phyloP scores from a whole-genome alignment of 1,140 invertebrate species.

The Sarcophaga bullata region DNA sequence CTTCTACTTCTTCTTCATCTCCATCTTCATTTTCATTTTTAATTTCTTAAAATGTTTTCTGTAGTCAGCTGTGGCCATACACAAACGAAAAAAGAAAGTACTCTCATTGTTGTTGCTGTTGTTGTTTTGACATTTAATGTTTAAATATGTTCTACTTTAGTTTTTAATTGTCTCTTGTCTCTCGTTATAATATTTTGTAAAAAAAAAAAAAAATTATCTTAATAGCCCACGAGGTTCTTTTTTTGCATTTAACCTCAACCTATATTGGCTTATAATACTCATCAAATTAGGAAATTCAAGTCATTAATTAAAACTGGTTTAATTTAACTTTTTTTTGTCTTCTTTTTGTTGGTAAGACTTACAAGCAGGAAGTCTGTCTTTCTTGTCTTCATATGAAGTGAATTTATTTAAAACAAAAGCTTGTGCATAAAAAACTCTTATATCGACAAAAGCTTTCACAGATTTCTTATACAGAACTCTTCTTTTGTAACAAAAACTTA shows the following conservation, averaged over 20 bases:
- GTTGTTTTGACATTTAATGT: not conserved
- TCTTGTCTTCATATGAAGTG: too few species aligned
- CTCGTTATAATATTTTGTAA: not conserved
- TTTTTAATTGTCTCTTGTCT: constrained; percentile 6
- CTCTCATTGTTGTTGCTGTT: not conserved
- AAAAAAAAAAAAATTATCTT: too few species aligned
- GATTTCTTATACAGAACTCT: too few species aligned
- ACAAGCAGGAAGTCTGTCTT: too few species aligned
- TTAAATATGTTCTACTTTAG: not conserved
- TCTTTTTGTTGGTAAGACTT: too few species aligned
- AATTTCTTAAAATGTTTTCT: not conserved
- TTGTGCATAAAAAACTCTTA: not conserved
- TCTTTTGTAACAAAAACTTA: too few species aligned
- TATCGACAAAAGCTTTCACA: not conserved
- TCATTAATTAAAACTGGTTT: not conserved
- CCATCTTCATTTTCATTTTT: not conserved
- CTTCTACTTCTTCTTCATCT: not conserved
- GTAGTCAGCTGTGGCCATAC: not conserved
- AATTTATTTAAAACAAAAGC: not conserved
- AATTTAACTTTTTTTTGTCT: too few species aligned
- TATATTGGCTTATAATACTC: not conserved
- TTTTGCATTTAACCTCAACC: constrained; percentile 1
- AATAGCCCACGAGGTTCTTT: too few species aligned
- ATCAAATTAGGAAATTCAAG: not conserved
- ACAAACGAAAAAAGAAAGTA: constrained; percentile 1